phyloP scores from a whole-genome alignment of 2,797 vertebrate species.

The Tapirus indicus region DNA sequence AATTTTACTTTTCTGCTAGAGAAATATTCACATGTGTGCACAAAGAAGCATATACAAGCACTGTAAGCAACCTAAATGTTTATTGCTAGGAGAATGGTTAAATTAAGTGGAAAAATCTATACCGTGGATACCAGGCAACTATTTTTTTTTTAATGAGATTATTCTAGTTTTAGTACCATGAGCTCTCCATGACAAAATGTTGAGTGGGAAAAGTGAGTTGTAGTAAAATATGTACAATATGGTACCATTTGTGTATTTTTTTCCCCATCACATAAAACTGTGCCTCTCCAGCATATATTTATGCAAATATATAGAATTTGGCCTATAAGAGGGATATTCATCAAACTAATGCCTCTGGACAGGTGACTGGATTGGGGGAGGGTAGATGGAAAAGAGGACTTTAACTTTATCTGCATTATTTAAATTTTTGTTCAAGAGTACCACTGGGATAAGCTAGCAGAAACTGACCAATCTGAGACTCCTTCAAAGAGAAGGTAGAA shows the following conservation, averaged over 20 bases:
- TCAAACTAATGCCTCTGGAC: neutral
- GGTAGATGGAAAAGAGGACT: neutral
- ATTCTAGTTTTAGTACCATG: neutral
- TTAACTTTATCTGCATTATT: neutral
- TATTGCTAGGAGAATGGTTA: neutral
- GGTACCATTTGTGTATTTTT: conserved; percentile 3
- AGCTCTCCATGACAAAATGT: neutral
- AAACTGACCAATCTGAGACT: neutral
- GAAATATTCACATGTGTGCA: neutral
- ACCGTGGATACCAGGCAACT: neutral
- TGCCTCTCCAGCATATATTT: neutral
- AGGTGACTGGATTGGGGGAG: neutral
- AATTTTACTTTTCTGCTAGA: neutral
- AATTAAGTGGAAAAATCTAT: neutral
- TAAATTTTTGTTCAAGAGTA: neutral
- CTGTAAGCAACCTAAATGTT: neutral
- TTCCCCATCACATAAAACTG: neutral
- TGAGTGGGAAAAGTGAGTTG: neutral
- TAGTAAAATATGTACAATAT: neutral
- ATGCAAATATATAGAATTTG: neutral
- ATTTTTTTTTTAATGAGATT: neutral
- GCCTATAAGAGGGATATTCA: neutral
- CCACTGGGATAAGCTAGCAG: neutral
- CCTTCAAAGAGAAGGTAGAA: neutral
- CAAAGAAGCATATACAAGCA: neutral